Percentiles rank a stretch among this genome's conserved stretches.
phyloP scores from a whole-genome alignment of 2,113 vertebrate genomes.

The Apodemus sylvaticus region DNA sequence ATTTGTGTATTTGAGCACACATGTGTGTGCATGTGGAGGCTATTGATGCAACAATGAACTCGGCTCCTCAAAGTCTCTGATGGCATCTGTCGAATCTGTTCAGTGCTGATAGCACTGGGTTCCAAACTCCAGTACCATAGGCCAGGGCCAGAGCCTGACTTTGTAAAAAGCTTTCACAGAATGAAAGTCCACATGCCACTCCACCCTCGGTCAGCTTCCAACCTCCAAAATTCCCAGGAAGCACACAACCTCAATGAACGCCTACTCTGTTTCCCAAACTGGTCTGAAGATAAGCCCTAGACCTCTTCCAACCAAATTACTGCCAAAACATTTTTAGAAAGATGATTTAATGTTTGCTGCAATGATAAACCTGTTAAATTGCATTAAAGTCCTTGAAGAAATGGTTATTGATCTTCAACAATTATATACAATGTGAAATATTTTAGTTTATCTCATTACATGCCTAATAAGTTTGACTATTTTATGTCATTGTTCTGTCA shows the following conservation, averaged over 20 bases:
- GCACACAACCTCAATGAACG: not conserved
- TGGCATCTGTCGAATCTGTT: too few species aligned
- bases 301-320: not conserved
- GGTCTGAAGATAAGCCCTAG: not conserved
- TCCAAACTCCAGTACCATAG: not conserved
- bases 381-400: not conserved
- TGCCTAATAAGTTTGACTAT: not conserved
- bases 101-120: not conserved
- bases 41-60: not conserved
- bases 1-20: not conserved
- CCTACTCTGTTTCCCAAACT: not conserved
- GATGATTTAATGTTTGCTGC: not conserved
- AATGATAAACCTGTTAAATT: not conserved
- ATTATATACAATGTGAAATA: not conserved
- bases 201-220: not conserved
- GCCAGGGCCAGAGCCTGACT: not conserved
- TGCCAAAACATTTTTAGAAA: not conserved
- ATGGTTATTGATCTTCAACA: not conserved
- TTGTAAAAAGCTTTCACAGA: not conserved
- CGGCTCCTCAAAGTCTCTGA: not conserved
- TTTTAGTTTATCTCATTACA: not conserved
- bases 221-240: not conserved
- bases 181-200: not conserved
- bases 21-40: too few species aligned
- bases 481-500: not conserved